Base-by-base conservation (phyloP, 1,140 invertebrate genomes). In the Meloidogyne chitwoodi region DNA sequence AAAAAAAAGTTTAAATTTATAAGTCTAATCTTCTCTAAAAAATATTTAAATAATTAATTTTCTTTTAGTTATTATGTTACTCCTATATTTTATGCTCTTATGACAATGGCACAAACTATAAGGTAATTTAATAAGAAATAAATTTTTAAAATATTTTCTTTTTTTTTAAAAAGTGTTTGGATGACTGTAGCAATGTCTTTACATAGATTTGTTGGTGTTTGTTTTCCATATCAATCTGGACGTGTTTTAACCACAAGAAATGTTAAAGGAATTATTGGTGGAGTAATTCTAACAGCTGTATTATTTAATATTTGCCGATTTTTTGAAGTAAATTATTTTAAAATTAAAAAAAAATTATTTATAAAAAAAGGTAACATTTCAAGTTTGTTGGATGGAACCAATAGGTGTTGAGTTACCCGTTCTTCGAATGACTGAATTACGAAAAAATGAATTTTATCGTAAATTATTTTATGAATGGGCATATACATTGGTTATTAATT, bases 81-180 rank as follows among this genome's bases (percentile, higher is more conserved):
- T 2, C 80, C 80, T 4, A 68, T 67, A 27, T 71, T 76, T 27
- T 83, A 83, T 67, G 73, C 67, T n/a, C 62, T 83, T 44, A 84
- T 84, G 82, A 84, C 83, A 27, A 64, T 83, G 74, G 80, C 82
- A 29, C 82, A 83, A 73, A 83, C 82, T 31, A 69, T 75, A 41
- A 79, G 78, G 78, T 79, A 73, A 73, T 16, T 69, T 31, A 31
- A 31, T 38, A 14, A 41, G 0, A 24, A 5, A 24, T 38, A 26
- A n/a, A 27, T 27, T 27, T 34, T 8, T 22, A 3, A 24, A 38
- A n/a, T 41, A 11, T 11, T 31, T 74, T 16, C n/a, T n/a, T n/a
- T 41, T 72, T 38, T 12, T 19, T 75, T 31, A 8, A 64, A 81
- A 26, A 82, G 80, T 66, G 82, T 83, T n/a, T 83, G 83, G 83